Evolutionary conservation across 2,888 invertebrate species (phyloP).

Genomic region (Tribolium freemani): DNA sequence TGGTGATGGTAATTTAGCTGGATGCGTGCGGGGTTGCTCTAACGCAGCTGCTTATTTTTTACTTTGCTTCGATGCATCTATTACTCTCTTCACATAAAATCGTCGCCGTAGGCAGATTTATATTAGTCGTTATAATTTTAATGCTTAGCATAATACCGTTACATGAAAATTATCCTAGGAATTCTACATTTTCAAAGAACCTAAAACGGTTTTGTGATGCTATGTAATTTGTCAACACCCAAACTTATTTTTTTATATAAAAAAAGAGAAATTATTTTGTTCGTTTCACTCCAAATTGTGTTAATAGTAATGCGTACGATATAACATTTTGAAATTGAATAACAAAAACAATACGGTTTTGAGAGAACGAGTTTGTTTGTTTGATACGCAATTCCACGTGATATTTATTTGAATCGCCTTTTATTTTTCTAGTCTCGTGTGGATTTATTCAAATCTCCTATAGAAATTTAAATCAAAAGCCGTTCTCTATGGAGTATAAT

Average conservation of each 20-base stretch:
- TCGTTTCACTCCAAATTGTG: no score
- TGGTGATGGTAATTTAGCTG: conserved; percentile 50
- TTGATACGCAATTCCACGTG: not conserved
- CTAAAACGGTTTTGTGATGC: not conserved
- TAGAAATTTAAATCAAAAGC: not conserved
- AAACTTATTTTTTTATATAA: no score
- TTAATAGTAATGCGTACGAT: not conserved
- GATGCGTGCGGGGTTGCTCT: conserved; percentile 54
- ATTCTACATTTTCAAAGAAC: not conserved
- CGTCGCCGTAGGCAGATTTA: conserved; percentile 42
- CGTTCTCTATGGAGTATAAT: not conserved
- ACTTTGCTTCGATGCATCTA: conserved; percentile 29
- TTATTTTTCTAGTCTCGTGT: not conserved
- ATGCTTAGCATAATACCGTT: conserved; percentile 14
- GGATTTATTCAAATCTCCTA: not conserved
- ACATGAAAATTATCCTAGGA: conserved; percentile 16
- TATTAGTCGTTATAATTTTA: conserved; percentile 44
- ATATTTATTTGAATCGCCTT: not conserved
- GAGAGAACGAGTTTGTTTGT: not conserved
- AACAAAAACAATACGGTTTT: not conserved
- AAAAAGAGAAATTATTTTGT: no score
- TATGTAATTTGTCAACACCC: not conserved
- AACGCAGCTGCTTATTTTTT: conserved; percentile 54
- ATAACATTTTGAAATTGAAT: not conserved
- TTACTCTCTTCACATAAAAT: conserved; percentile 37